Percentiles rank a stretch among this genome's conserved stretches.
Evolutionary conservation across 2,797 vertebrate species (phyloP).

Genomic region (Setipinna tenuifilis): DNA sequence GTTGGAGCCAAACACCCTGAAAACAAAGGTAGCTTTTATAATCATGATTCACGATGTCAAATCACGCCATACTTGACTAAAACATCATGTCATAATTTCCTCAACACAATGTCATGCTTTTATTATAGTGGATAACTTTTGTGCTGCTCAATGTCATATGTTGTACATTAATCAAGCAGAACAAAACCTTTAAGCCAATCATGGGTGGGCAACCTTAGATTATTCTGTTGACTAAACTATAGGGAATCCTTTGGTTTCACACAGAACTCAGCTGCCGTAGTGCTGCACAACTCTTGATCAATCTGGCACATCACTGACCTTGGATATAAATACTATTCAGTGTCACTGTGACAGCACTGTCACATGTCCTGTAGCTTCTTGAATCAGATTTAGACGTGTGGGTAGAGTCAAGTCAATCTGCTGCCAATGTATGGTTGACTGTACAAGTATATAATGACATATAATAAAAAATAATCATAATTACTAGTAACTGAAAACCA

Average conservation of each 20-base stretch:
- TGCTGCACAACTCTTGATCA: not conserved
- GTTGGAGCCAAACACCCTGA: not conserved
- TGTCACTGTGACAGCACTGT: not conserved
- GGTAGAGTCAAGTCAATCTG: no score
- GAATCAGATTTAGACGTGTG: no score
- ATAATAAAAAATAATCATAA: not conserved
- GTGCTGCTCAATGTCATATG: not conserved
- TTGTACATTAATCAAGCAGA: not conserved
- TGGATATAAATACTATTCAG: not conserved
- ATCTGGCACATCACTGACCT: not conserved
- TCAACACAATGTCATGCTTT: not conserved
- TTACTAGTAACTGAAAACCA: not conserved
- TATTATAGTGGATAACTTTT: not conserved
- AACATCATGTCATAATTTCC: not conserved
- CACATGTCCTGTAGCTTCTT: not conserved
- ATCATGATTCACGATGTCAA: not conserved
- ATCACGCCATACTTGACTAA: not conserved
- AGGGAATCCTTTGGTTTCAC: conserved; percentile 5
- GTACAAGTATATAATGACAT: no score
- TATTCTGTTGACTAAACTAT: not conserved
- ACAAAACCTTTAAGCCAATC: not conserved
- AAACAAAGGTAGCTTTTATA: not conserved
- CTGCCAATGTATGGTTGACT: no score
- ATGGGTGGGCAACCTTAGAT: not conserved
- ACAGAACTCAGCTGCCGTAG: conserved; percentile 1